Evolutionary conservation across 2,113 vertebrate species (phyloP).

Genomic region (Chrysochloris asiatica): DNA sequence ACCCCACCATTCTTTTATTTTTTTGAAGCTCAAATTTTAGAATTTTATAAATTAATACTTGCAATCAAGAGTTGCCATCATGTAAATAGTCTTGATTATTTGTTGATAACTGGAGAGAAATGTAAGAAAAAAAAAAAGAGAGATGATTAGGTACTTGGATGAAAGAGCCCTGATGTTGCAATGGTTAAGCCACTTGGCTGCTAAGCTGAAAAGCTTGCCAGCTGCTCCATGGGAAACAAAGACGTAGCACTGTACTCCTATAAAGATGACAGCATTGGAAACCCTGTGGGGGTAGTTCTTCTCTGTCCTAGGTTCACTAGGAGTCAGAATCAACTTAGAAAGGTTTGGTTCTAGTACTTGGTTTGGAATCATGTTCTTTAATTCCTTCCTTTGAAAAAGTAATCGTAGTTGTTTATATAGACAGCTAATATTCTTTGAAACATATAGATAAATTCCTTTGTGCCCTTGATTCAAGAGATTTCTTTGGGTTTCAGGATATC

Average conservation of each 20-base stretch:
- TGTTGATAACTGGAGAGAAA: neutral
- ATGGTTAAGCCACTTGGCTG: neutral
- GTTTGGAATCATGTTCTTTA: constrained; percentile 35
- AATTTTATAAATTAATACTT: neutral
- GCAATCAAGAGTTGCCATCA: neutral
- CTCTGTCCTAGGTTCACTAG: neutral
- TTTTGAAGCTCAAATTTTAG: no score
- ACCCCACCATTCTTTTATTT: no score
- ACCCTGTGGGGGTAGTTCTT: neutral
- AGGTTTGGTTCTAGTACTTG: neutral
- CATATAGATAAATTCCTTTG: neutral
- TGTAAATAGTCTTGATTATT: constrained; percentile 36
- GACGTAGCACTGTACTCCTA: neutral
- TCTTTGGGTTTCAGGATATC: neutral
- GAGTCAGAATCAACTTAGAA: neutral
- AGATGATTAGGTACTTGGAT: constrained; percentile 37
- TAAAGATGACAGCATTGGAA: neutral
- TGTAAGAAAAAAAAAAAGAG: neutral
- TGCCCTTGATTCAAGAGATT: neutral
- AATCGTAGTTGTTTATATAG: neutral
- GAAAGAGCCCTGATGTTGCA: neutral
- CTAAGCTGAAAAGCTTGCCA: neutral
- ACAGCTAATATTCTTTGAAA: constrained; percentile 1
- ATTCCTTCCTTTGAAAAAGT: neutral
- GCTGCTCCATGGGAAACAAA: neutral